These are phyloP conservation scores for Chitala chitala DNA, from an alignment of 2,113 vertebrate species.

Conservation along the genomic window DNA sequence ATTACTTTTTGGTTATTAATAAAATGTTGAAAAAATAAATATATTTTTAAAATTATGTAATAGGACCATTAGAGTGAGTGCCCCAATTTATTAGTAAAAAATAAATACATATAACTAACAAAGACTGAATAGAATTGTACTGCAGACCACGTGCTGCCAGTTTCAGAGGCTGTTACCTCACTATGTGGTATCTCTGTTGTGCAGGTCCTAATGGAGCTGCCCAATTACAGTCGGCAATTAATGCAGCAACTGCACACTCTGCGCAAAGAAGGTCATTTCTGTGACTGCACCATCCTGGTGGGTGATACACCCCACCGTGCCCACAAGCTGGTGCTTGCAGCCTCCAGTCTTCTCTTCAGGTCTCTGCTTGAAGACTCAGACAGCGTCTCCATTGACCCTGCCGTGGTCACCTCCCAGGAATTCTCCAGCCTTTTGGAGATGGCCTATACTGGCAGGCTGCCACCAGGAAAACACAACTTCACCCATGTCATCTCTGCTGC, in stretches of 20 bases:
- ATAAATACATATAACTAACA: too few species aligned
- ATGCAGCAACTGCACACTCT: constrained; percentile 76
- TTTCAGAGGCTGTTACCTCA: not conserved
- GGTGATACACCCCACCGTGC: constrained; percentile 68
- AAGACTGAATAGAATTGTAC: too few species aligned
- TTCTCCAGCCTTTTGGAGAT: constrained; percentile 77
- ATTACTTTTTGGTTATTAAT: not conserved
- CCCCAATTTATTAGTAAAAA: too few species aligned
- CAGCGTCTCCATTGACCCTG: constrained; percentile 71
- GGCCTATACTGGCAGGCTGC: constrained; percentile 76
- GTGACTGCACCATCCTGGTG: constrained; percentile 75
- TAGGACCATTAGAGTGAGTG: too few species aligned
- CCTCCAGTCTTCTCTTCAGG: constrained; percentile 81
- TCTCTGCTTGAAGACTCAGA: constrained; percentile 73
- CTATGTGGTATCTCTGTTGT: not conserved
- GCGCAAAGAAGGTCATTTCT: constrained; percentile 76
- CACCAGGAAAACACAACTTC: constrained; percentile 77
- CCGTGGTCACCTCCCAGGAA: constrained; percentile 73
- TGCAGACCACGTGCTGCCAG: not conserved
- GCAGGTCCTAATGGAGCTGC: constrained; percentile 65
- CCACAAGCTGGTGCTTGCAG: constrained; percentile 79
- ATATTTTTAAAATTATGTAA: too few species aligned
- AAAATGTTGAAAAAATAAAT: constrained; percentile 8
- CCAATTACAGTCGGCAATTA: constrained; percentile 75
- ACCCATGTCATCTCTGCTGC: constrained; percentile 71